Conservation (phyloP, 2,113 vertebrate species). For the Alethe diademata region DNA sequence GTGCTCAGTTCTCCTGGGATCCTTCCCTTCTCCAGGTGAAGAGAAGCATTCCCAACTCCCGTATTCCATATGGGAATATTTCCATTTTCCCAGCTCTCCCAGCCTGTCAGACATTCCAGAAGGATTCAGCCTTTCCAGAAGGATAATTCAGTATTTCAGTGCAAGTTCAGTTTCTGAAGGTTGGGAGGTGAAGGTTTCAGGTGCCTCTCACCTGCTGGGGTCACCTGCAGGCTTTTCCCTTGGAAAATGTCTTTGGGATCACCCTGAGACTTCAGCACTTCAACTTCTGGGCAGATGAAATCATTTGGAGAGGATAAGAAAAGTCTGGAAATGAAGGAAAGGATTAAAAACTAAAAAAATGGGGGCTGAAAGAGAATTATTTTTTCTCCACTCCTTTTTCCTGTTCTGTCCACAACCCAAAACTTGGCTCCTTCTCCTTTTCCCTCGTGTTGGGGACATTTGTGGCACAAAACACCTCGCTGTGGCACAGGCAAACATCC, state of each 20-base stretch:
- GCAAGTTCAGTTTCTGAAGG: neutral
- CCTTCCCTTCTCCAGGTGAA: neutral
- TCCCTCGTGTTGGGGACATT: accelerated
- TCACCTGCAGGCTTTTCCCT: neutral
- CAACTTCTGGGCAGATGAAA: neutral
- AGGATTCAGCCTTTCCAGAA: neutral
- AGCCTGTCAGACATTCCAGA: neutral
- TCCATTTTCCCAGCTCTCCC: neutral
- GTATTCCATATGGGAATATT: too few species aligned
- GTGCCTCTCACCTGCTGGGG: neutral
- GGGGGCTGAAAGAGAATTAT: neutral
- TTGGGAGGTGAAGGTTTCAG: neutral
- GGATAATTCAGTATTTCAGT: accelerated
- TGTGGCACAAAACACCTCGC: neutral
- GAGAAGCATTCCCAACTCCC: too few species aligned
- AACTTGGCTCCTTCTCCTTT: neutral
- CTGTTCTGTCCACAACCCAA: neutral
- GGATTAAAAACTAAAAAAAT: neutral
- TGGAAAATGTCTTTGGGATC: neutral
- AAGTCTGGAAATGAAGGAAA: neutral
- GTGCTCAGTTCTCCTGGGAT: neutral
- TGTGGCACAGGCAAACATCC: accelerated
- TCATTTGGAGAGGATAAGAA: neutral
- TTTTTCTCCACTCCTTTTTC: neutral
- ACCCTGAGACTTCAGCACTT: accelerated